Base-by-base conservation (phyloP, 2,113 vertebrate genomes). In the Sorex fumeus region DNA sequence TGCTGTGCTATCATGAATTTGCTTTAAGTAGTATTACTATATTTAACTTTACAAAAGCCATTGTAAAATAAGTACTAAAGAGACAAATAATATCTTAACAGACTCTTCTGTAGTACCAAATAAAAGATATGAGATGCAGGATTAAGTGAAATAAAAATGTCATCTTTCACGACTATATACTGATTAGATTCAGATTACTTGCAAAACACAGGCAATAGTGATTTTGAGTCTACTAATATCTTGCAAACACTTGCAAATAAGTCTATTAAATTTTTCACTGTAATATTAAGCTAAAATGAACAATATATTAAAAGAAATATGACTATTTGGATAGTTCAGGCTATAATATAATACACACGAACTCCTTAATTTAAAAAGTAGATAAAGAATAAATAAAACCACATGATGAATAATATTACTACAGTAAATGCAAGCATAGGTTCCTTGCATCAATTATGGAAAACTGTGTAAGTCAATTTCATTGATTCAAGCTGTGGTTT, bases 401-500 rank as follows among this genome's bases (percentile, higher is more conserved):
- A 79, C 53, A 57, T 19, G 53, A 57, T 57, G 19, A 88, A 36
- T 47, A 47, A 50, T 23, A 76, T 71, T 19, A 76, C 50, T 45
- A 66, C 19, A 62, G 19, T 11, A 21, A 93, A 91, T 23, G 10
- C 23, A 83, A 93, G 43, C 5, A 47, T 69, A 32, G 7, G 2
- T 75, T 76, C 90, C 25, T 27, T 90, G 57, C 8, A 45, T 66
- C n/a, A 50, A 12, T 86, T 89, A 81, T 47, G 89, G n/a, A 91
- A 36, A 81, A 87, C 8, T 16, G 2, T 57, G 5, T 50, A 70
- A 84, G 5, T 7, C 3, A 1, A 90, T 50, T 36, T 0, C 34
- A 94, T 12, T 82, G 28, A 90, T 92, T 79, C 2, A 66, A 90
- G 43, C 16, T 83, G 15, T 57, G 16, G 4, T 60, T 85, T 34